Conservation (phyloP, 1,140 invertebrate genomes). For the Amyelois transitella region DNA sequence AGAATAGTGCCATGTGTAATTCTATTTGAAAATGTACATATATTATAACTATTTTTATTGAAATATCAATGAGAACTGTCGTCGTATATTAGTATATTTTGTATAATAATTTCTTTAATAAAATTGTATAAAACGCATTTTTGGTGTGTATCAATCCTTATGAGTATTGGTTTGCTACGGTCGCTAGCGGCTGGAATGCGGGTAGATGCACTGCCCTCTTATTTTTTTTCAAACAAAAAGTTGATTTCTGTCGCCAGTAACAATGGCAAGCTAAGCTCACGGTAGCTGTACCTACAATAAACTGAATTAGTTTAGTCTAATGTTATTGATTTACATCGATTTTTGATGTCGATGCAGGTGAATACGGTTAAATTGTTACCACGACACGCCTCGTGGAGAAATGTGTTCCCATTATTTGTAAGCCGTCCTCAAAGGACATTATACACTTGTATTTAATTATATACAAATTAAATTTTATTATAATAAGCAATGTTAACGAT, state of each 20-base stretch:
- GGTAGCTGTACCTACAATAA: slow-evolving; percentile 22
- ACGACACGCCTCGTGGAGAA: slow-evolving; percentile 26
- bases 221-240: too few relatives aligned
- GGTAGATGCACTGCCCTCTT: too few relatives aligned
- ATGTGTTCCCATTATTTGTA: slow-evolving; percentile 41
- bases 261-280: too few relatives aligned
- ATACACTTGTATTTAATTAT: slow-evolving; percentile 28
- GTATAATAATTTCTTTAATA: slow-evolving; percentile 60
- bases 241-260: too few relatives aligned
- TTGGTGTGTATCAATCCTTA: slow-evolving; percentile 36
- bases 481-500: slow-evolving; percentile 44
- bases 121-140: slow-evolving; percentile 39
- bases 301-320: slow-evolving; percentile 36
- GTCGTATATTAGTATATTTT: slow-evolving; percentile 49
- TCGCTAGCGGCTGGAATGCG: too few relatives aligned
- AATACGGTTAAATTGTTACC: slow-evolving; percentile 53
- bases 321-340: slow-evolving; percentile 34
- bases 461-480: slow-evolving; percentile 23
- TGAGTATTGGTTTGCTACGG: too few relatives aligned
- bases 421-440: slow-evolving; percentile 35
- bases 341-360: slow-evolving; percentile 53
- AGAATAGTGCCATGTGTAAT: slow-evolving; percentile 66
- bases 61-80: slow-evolving; percentile 47
- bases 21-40: slow-evolving; percentile 61
- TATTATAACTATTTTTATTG: slow-evolving; percentile 47